A percentile compares a stretch with the other conserved stretches of the same genome.
phyloP scores from a whole-genome alignment of 2,113 vertebrate species.

The Lathamus discolor region DNA sequence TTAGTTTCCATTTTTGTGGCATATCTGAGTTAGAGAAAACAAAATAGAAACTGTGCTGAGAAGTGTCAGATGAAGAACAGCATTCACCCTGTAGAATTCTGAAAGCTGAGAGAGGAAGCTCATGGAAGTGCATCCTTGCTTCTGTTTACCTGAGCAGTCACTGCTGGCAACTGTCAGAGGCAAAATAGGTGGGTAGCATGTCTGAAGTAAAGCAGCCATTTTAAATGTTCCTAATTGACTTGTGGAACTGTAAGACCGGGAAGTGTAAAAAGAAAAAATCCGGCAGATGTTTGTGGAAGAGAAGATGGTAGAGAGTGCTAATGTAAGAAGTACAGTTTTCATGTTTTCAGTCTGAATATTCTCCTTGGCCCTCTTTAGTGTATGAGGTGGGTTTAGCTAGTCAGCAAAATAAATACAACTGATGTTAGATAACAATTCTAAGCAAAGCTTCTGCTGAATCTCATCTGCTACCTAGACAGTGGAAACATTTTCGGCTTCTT shows the following conservation, averaged over 20 bases:
- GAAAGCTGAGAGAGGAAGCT: neutral
- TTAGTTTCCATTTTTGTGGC: neutral
- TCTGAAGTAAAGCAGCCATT: neutral
- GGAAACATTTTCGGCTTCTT: neutral
- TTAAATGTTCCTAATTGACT: neutral
- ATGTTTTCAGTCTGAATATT: neutral
- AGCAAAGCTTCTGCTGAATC: neutral
- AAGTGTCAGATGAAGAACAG: neutral
- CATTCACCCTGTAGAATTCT: neutral
- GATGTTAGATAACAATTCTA: neutral
- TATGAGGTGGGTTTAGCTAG: neutral
- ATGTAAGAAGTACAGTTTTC: neutral
- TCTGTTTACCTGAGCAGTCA: neutral
- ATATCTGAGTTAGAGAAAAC: neutral
- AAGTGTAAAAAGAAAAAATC: accelerated
- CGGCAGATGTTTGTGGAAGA: neutral
- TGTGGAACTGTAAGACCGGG: neutral
- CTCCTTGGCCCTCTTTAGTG: neutral
- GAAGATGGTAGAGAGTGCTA: neutral
- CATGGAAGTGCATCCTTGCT: neutral
- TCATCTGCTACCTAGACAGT: neutral
- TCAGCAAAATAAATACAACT: neutral
- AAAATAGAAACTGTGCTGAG: neutral
- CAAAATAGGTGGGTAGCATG: neutral
- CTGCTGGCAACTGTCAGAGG: neutral